These are phyloP conservation scores for Monodelphis domestica DNA, from an alignment of 2,797 vertebrate genomes.

Conservation along the genomic window DNA sequence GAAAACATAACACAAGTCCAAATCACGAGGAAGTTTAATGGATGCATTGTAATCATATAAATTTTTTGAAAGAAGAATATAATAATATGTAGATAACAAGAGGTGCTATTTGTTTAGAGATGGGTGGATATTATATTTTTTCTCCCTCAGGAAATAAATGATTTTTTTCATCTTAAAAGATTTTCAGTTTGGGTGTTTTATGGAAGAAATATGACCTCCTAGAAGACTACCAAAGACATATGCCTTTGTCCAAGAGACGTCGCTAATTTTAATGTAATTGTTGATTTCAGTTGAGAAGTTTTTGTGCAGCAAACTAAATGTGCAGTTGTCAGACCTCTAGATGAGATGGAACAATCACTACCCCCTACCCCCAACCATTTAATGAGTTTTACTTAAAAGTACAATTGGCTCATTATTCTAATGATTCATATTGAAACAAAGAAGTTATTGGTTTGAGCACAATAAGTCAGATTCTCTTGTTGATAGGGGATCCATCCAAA, in stretches of 20 bases:
- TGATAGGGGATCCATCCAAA: background rate
- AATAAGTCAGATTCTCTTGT: constrained; percentile 4
- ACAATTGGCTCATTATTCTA: background rate
- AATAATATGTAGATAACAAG: background rate
- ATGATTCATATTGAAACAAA: constrained; percentile 31
- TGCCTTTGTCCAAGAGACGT: background rate
- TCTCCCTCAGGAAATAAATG: background rate
- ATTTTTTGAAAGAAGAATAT: background rate
- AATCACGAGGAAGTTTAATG: background rate
- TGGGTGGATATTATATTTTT: background rate
- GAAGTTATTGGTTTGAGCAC: background rate
- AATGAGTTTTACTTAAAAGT: constrained; percentile 29
- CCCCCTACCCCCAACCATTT: background rate
- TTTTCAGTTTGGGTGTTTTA: constrained; percentile 33
- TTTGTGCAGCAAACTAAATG: constrained; percentile 4
- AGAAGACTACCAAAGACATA: constrained; percentile 23
- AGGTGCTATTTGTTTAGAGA: background rate
- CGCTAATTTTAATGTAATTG: constrained; percentile 1
- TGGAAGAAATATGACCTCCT: constrained; percentile 22
- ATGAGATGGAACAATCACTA: background rate
- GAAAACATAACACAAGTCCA: background rate
- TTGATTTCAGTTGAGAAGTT: constrained; percentile 43
- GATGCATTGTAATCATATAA: background rate
- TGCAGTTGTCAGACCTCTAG: background rate
- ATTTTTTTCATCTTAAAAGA: constrained; percentile 24